Conservation (phyloP, 2,797 vertebrate species). For the Enteromius paludinosus region DNA sequence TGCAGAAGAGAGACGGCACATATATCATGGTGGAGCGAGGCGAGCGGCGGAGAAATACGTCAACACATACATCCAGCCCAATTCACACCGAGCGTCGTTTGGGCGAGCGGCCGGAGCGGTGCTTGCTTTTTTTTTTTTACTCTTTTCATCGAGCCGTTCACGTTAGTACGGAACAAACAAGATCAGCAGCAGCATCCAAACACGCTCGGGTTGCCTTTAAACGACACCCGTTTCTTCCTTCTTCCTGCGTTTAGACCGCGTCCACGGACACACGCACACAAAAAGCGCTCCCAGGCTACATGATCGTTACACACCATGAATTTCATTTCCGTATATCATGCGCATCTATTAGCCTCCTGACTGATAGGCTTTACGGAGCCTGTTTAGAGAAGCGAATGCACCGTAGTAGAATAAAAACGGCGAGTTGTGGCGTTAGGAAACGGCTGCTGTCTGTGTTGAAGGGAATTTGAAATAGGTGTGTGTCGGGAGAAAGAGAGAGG, state of each 20-base stretch:
- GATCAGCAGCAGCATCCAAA: conserved; percentile 39
- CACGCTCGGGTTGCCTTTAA: conserved; percentile 29
- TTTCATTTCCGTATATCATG: conserved; percentile 67
- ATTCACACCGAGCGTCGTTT: neutral
- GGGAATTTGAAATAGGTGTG: conserved; percentile 53
- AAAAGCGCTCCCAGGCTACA: conserved; percentile 47
- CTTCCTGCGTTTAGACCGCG: conserved; percentile 43
- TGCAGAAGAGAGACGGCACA: conserved; percentile 21
- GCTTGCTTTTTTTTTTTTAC: conserved; percentile 34
- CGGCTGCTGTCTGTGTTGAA: conserved; percentile 29
- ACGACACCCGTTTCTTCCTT: conserved; percentile 31
- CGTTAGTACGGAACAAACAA: conserved; percentile 29
- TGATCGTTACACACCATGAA: conserved; percentile 52
- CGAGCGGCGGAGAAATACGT: conserved; percentile 44
- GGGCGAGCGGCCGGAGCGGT: conserved; percentile 7
- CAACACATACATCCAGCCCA: conserved; percentile 52
- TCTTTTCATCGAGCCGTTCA: neutral
- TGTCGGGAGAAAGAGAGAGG: conserved; percentile 14
- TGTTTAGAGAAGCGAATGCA: conserved; percentile 4
- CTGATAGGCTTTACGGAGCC: conserved; percentile 32
- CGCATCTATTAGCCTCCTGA: conserved; percentile 66
- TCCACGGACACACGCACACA: conserved; percentile 33
- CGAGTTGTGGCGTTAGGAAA: neutral
- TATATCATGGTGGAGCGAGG: conserved; percentile 39
- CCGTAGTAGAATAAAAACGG: neutral